Base-by-base conservation (phyloP, 2,888 invertebrate species). In the Amphipyra tragopoginis region DNA sequence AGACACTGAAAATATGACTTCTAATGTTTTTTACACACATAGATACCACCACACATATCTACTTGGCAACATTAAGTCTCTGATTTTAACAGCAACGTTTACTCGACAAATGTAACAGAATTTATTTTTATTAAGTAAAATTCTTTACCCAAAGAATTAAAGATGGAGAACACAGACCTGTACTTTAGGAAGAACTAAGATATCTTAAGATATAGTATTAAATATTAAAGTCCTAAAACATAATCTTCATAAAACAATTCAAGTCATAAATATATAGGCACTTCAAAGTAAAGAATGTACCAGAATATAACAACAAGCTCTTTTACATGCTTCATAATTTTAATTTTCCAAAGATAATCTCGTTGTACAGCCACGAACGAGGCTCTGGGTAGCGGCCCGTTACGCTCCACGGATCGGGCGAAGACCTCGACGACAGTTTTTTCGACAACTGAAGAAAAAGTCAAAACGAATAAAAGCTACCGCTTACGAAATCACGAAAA, bases 401-500 rank as follows among this genome's bases (percentile, higher is more conserved):
- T 87, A 86, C 88, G 90, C 79, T 79, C 77, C 73, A 75, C 77
- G 65, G 77, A 70, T 67, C 81, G 90, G 86, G 56, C 87, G 82
- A 75, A 79, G 87, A 90, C 89, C 89, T 68, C 82, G 48, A 69
- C 80, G 90, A 90, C 90, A 90, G 81, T 88, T 90, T 88, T 88
- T 88, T 85, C 60, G 80, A 78, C 82, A 80, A 69, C 83, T 73
- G 64, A 67, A 81, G 82, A 88, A 90, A 86, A 89, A 86, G 81
- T 78, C 82, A 83, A 87, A 88, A 87, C 42, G 70, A 79, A 82
- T 82, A 87, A 89, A 87, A 88, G 82, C 81, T 64, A 77, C 75
- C 72, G 81, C 86, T 87, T 87, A 87, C 85, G 82, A 88, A 90
- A 91, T 90, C 90, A 91, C 90, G 90, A 90, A 87, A 90, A 89